Conservation (phyloP, 2,888 invertebrate species). For the Ferdinandea cuprea region DNA sequence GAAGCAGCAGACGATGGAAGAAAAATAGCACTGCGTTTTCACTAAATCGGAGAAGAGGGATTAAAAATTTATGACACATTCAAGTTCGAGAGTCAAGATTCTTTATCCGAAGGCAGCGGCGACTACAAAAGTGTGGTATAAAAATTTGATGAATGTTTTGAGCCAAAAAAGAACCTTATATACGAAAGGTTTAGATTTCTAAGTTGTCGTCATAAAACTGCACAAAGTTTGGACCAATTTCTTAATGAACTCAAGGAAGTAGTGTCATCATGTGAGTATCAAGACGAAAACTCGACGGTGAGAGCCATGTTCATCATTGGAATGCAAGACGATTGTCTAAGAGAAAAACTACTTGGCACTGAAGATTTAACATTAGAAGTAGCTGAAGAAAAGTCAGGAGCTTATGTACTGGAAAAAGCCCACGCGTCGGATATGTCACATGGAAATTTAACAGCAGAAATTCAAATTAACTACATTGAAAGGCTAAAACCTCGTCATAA, state of each 20-base stretch:
- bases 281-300: constrained; percentile 1
- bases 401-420: background rate
- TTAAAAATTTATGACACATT: too few relatives aligned
- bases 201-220: background rate
- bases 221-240: background rate
- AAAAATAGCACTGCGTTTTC: too few relatives aligned
- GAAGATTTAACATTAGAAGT: background rate
- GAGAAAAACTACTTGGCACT: constrained; percentile 1
- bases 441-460: background rate
- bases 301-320: constrained; percentile 25
- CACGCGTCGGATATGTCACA: background rate
- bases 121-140: too few relatives aligned
- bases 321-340: background rate
- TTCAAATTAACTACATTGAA: background rate
- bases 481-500: background rate
- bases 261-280: background rate
- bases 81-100: too few relatives aligned
- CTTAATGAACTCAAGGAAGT: constrained; percentile 1
- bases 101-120: too few relatives aligned
- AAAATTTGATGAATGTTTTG: background rate
- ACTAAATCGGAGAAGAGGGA: too few relatives aligned
- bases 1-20: too few relatives aligned
- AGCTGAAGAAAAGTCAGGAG: background rate
- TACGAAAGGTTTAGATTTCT: background rate
- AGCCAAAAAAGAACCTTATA: background rate